Conservation (phyloP, 2,113 vertebrate species). For the Sinocyclocheilus anshuiensis region DNA sequence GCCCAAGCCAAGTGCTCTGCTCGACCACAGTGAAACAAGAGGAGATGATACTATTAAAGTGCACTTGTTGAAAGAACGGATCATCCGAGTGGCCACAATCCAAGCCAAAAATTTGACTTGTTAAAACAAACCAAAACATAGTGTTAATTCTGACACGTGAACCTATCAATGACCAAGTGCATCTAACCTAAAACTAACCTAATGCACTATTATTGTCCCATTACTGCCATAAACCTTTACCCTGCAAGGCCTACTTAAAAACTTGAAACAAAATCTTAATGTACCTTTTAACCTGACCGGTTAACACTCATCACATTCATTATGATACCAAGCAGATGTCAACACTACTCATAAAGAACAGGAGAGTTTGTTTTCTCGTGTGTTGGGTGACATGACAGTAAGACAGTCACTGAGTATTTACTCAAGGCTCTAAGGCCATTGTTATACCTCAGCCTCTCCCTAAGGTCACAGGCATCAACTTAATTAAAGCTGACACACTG, state of each 20-base stretch:
- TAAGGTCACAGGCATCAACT: conserved; percentile 43
- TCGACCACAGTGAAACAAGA: not conserved
- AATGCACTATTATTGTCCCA: not conserved
- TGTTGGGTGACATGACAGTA: conserved; percentile 47
- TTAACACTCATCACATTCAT: conserved; percentile 32
- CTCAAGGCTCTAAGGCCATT: conserved; percentile 38
- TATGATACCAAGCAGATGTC: conserved; percentile 27
- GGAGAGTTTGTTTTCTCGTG: conserved; percentile 44
- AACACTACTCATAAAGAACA: conserved; percentile 44
- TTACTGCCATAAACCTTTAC: not conserved
- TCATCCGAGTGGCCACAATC: conserved; percentile 28
- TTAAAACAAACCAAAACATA: not conserved
- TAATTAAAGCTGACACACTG: conserved; percentile 49
- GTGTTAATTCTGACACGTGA: not conserved
- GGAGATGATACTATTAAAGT: conserved; percentile 42
- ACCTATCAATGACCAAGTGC: not conserved
- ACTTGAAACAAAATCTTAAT: conserved; percentile 22
- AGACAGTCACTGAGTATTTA: conserved; percentile 39
- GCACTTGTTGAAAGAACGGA: conserved; percentile 46
- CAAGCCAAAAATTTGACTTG: conserved; percentile 12
- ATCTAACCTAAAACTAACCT: not conserved
- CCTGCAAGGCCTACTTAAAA: not conserved
- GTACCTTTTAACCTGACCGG: conserved; percentile 1
- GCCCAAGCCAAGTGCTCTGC: conserved; percentile 29
- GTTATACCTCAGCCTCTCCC: conserved; percentile 38